Conservation (phyloP, 2,113 vertebrate genomes). For the Elgaria multicarinata region DNA sequence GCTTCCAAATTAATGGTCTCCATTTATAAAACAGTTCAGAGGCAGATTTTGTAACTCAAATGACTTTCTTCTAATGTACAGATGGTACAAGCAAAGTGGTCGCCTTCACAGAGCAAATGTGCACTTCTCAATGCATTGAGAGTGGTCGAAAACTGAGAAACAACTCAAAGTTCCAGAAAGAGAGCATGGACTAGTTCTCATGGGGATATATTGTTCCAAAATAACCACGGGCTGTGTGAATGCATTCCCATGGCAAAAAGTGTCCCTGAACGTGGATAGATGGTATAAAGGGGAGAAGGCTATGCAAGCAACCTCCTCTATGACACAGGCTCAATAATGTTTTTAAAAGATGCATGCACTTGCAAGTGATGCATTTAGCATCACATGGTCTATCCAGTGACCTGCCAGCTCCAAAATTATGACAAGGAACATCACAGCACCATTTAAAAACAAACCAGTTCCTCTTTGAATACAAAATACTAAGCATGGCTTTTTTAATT, state of each 20-base stretch:
- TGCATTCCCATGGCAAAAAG: background rate
- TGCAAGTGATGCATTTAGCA: too few relatives aligned
- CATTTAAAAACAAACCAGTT: background rate
- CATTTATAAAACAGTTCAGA: background rate
- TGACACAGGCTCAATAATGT: background rate
- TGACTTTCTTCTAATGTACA: background rate
- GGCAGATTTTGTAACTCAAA: background rate
- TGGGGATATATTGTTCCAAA: background rate
- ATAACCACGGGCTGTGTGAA: background rate
- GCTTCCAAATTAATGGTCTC: background rate
- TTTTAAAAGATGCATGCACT: background rate
- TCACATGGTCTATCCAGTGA: conserved; percentile 34
- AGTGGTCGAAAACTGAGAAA: conserved; percentile 4
- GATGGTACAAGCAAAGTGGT: background rate
- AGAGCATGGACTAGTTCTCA: background rate
- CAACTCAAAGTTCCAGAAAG: background rate
- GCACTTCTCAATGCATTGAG: conserved; percentile 21
- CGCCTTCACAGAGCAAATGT: background rate
- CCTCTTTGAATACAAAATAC: conserved; percentile 55
- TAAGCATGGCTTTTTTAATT: conserved; percentile 39
- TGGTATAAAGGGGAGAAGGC: background rate
- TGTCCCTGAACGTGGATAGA: background rate
- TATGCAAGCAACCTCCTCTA: background rate
- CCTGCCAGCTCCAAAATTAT: conserved; percentile 49
- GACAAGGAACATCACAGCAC: conserved; percentile 52